phyloP scores from a whole-genome alignment of 1,140 invertebrate species.

The Pomphorhynchus laevis region DNA sequence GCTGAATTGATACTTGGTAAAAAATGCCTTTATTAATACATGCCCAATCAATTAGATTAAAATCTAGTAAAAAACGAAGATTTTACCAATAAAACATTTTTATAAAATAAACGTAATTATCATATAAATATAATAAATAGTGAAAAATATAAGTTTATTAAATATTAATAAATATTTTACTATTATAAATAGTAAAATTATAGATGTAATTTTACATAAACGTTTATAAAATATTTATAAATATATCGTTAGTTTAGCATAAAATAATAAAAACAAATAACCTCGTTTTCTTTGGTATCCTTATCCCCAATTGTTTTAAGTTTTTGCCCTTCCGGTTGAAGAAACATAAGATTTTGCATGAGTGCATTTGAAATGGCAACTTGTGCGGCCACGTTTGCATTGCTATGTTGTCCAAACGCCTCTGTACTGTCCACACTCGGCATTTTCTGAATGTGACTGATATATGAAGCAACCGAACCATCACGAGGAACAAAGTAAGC shows the following conservation, averaged over 20 bases:
- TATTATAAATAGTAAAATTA: no score
- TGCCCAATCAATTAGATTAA: no score
- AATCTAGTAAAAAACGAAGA: no score
- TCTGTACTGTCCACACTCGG: constrained; percentile 39
- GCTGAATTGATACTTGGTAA: no score
- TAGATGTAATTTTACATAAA: no score
- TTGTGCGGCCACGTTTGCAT: constrained; percentile 21
- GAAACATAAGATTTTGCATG: constrained; percentile 20
- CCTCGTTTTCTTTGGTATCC: neutral
- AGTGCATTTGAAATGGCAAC: constrained; percentile 19
- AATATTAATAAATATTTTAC: no score
- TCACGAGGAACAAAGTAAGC: constrained; percentile 43
- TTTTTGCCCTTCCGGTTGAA: constrained; percentile 17
- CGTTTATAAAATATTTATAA: neutral
- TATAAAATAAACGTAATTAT: no score
- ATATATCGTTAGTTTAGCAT: neutral
- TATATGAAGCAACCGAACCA: constrained; percentile 36
- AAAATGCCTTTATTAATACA: no score
- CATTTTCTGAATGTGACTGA: constrained; percentile 35
- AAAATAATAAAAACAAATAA: neutral
- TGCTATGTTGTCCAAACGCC: constrained; percentile 28
- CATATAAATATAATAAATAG: no score
- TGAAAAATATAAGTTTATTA: no score
- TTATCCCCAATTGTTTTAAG: no score
- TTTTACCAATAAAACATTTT: no score